Evolutionary conservation across 2,113 vertebrate species (phyloP).

Genomic region (Mugil cephalus): DNA sequence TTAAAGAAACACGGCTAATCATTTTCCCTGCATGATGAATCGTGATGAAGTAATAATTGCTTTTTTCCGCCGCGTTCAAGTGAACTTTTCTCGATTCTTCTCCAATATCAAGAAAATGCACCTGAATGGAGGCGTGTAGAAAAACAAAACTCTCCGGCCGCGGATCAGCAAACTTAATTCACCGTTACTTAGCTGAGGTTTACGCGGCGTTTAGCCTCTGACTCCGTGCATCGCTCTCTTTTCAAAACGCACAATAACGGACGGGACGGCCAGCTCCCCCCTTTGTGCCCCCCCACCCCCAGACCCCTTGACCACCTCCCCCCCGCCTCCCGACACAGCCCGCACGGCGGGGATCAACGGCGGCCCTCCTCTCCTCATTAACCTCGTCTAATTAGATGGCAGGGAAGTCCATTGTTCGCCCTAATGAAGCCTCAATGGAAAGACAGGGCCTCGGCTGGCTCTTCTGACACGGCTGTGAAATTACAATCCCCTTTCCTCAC

Average conservation of each 20-base stretch:
- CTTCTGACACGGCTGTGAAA: constrained; percentile 88
- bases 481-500: constrained; percentile 77
- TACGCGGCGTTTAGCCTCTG: neutral
- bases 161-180: constrained; percentile 48
- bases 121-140: too few species aligned
- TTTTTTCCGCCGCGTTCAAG: too few species aligned
- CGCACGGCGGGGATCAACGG: constrained; percentile 70
- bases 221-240: constrained; percentile 12
- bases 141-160: neutral
- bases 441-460: constrained; percentile 88
- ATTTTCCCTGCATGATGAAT: too few species aligned
- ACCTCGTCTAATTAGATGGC: constrained; percentile 97
- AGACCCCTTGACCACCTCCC: constrained; percentile 62
- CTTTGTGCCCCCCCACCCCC: constrained; percentile 11
- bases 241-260: constrained; percentile 24
- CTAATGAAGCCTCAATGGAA: constrained; percentile 96
- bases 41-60: too few species aligned
- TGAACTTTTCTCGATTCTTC: too few species aligned
- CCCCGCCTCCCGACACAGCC: constrained; percentile 51
- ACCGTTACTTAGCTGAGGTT: constrained; percentile 12
- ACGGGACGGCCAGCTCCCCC: constrained; percentile 3
- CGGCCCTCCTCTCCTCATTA: constrained; percentile 93
- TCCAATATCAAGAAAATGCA: too few species aligned
- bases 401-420: constrained; percentile 89
- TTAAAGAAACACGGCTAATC: too few species aligned